These are phyloP conservation scores for Dioctria linearis DNA, from an alignment of 2,888 invertebrate species.

Conservation along the genomic window DNA sequence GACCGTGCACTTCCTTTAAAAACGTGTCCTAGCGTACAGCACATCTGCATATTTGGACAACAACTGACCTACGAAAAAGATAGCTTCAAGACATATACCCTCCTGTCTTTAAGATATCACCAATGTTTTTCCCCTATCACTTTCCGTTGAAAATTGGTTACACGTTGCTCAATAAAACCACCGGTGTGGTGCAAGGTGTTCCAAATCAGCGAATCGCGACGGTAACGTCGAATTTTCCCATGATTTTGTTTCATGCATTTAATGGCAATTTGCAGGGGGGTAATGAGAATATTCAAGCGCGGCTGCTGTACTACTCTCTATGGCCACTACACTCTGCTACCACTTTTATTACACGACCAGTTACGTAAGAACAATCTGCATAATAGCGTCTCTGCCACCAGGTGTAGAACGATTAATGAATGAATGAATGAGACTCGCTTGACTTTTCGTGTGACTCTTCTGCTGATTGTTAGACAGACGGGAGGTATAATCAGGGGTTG, in stretches of 20 bases:
- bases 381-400: constrained; percentile 41
- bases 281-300: neutral
- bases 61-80: constrained; percentile 26
- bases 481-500: constrained; percentile 16
- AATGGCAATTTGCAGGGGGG: neutral
- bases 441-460: constrained; percentile 46
- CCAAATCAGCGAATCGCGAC: constrained; percentile 54
- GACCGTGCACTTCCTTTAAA: neutral
- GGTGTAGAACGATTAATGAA: constrained; percentile 53
- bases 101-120: constrained; percentile 11
- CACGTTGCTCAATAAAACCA: constrained; percentile 14
- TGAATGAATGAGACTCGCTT: constrained; percentile 38
- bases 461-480: constrained; percentile 27
- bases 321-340: constrained; percentile 6
- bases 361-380: constrained; percentile 51
- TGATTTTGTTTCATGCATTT: constrained; percentile 34
- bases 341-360: constrained; percentile 45
- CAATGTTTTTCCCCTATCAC: neutral
- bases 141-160: constrained; percentile 9
- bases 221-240: constrained; percentile 49
- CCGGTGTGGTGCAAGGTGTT: constrained; percentile 50
- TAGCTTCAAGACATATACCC: neutral
- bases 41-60: constrained; percentile 45
- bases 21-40: neutral
- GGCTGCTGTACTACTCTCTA: neutral